A percentile compares a stretch with the other conserved stretches of the same genome.
phyloP scores from a whole-genome alignment of 2,888 invertebrate species.

The Mamestra brassicae region DNA sequence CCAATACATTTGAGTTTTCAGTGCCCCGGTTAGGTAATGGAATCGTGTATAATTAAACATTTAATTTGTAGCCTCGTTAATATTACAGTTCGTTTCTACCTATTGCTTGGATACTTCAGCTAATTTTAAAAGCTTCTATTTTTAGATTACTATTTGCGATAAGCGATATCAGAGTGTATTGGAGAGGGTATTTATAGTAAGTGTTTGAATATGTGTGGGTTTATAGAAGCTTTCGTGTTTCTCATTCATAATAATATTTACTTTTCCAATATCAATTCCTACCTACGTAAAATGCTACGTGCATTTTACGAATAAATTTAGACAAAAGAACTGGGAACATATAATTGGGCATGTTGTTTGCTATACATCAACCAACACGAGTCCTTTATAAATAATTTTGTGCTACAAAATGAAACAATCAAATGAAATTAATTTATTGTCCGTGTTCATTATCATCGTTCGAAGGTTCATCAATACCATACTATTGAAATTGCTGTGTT shows the following conservation, averaged over 20 bases:
- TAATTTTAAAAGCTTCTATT: slow-evolving; percentile 24
- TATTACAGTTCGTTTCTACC: slow-evolving; percentile 22
- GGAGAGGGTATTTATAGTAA: slow-evolving; percentile 17
- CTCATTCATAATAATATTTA: slow-evolving; percentile 35
- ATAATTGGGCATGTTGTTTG: background rate
- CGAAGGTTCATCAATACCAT: slow-evolving; percentile 22
- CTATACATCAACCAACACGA: background rate
- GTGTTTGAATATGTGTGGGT: slow-evolving; percentile 26
- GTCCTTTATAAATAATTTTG: background rate
- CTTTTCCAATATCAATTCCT: background rate
- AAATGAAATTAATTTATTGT: slow-evolving; percentile 12
- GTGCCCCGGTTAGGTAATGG: slow-evolving; percentile 28
- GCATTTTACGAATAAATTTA: slow-evolving; percentile 1
- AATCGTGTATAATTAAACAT: slow-evolving; percentile 12
- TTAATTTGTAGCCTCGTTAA: slow-evolving; percentile 6
- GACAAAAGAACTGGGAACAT: background rate
- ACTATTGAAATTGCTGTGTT: slow-evolving; percentile 27
- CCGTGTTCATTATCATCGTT: slow-evolving; percentile 24
- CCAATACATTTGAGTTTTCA: slow-evolving; percentile 41
- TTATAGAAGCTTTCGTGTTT: slow-evolving; percentile 29
- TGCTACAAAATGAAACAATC: background rate
- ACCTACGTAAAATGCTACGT: background rate
- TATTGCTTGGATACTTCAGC: background rate
- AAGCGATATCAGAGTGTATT: slow-evolving; percentile 2
- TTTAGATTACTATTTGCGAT: slow-evolving; percentile 23